Conservation (phyloP, 2,888 invertebrate genomes). For the Ischnus inquisitorius region DNA sequence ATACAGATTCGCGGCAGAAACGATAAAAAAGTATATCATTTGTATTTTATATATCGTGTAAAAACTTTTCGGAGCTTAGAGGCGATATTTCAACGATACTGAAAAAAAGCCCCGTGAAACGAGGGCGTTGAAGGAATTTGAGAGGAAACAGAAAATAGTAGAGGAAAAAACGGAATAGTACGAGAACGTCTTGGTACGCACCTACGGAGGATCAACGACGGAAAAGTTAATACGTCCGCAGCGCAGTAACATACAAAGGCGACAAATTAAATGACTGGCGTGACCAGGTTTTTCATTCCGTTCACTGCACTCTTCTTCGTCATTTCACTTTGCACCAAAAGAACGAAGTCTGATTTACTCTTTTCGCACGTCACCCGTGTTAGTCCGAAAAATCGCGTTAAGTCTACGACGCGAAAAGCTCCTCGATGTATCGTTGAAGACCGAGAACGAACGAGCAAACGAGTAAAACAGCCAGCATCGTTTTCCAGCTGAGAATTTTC, state of each 20-base stretch:
- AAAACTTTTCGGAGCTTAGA: no score
- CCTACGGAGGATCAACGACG: not conserved
- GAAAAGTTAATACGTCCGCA: not conserved
- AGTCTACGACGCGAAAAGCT: not conserved
- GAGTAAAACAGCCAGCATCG: slow-evolving; percentile 25
- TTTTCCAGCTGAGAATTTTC: slow-evolving; percentile 42
- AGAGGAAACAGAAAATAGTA: no score
- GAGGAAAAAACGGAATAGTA: no score
- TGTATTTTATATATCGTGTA: no score
- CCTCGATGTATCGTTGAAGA: slow-evolving; percentile 42
- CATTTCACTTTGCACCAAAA: slow-evolving; percentile 26
- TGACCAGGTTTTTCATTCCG: not conserved
- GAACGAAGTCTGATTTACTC: slow-evolving; percentile 33
- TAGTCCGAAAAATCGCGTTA: slow-evolving; percentile 55
- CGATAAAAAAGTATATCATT: no score
- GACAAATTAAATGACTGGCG: slow-evolving; percentile 35
- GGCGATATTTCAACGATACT: no score
- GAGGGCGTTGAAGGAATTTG: no score
- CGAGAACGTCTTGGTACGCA: not conserved
- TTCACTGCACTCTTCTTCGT: not conserved
- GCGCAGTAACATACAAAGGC: slow-evolving; percentile 8
- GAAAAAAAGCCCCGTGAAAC: no score
- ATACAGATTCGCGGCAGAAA: no score
- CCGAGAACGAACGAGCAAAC: slow-evolving; percentile 44
- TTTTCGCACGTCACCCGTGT: slow-evolving; percentile 10